A percentile compares a stretch with the other conserved stretches of the same genome.
Evolutionary conservation across 2,113 vertebrate species (phyloP).

Genomic region (Atlantisia rogersi): DNA sequence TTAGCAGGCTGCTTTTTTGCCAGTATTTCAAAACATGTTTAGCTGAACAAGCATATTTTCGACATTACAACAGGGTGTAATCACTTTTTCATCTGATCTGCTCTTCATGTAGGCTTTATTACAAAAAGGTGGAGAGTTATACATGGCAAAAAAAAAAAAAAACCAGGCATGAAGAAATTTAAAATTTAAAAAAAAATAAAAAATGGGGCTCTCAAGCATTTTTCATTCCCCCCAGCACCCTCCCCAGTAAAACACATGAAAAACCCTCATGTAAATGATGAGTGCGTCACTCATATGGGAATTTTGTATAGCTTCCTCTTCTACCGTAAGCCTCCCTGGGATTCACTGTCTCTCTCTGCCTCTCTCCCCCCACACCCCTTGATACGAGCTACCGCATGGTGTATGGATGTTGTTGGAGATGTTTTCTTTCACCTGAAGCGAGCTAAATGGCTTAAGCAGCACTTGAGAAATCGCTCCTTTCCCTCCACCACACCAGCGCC

Average conservation of each 20-base stretch:
- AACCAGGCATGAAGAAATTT: neutral
- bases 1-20: conserved; percentile 3
- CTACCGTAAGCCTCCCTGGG: neutral
- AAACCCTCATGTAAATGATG: neutral
- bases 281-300: neutral
- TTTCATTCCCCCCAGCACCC: neutral
- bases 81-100: conserved; percentile 14
- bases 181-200: neutral
- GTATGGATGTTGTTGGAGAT: neutral
- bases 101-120: neutral
- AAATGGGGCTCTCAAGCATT: neutral
- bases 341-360: neutral
- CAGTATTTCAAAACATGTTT: conserved; percentile 13
- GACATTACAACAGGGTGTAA: neutral
- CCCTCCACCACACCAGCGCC: neutral
- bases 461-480: neutral
- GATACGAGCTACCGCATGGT: neutral
- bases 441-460: neutral
- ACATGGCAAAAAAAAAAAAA: neutral
- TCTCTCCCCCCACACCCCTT: neutral
- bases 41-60: conserved; percentile 28
- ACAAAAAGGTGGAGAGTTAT: neutral
- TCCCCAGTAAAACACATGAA: neutral
- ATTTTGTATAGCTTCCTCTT: neutral
- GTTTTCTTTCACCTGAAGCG: neutral